A percentile compares a stretch with the other conserved stretches of the same genome.
Evolutionary conservation across 2,113 vertebrate species (phyloP).

Genomic region (Antidorcas marsupialis): DNA sequence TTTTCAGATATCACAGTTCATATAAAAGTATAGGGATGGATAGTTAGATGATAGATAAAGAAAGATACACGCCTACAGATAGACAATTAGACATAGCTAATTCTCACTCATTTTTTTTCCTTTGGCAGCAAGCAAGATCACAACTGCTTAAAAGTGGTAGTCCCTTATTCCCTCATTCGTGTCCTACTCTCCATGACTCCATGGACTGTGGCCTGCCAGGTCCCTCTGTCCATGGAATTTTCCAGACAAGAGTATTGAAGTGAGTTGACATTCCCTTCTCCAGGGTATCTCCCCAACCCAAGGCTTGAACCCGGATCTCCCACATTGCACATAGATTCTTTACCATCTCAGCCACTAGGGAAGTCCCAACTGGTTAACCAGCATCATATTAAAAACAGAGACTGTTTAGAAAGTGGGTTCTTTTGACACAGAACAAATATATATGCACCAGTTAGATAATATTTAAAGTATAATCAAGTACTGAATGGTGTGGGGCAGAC

Average conservation of each 20-base stretch:
- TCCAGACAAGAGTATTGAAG: neutral
- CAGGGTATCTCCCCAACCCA: neutral
- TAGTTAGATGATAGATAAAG: neutral
- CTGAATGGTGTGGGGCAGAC: neutral
- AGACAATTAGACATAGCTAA: neutral
- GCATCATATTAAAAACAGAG: neutral
- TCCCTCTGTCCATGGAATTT: neutral
- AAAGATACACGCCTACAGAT: neutral
- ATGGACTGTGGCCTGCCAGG: neutral
- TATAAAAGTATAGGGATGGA: neutral
- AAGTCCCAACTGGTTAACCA: neutral
- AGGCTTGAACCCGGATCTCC: fast-evolving
- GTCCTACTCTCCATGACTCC: neutral
- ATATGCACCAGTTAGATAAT: neutral
- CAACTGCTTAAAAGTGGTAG: neutral
- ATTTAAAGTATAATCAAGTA: neutral
- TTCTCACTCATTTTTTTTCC: neutral
- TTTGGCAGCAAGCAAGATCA: neutral
- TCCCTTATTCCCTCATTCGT: neutral
- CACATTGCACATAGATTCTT: neutral
- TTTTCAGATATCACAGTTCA: neutral
- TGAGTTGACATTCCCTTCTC: neutral
- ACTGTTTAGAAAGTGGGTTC: neutral
- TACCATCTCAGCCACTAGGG: neutral
- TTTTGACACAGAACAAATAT: neutral